These are phyloP conservation scores for Tethya wilhelma DNA, from an alignment of 37 sponge, comb jelly and placozoan genomes.

Conservation along the genomic window DNA sequence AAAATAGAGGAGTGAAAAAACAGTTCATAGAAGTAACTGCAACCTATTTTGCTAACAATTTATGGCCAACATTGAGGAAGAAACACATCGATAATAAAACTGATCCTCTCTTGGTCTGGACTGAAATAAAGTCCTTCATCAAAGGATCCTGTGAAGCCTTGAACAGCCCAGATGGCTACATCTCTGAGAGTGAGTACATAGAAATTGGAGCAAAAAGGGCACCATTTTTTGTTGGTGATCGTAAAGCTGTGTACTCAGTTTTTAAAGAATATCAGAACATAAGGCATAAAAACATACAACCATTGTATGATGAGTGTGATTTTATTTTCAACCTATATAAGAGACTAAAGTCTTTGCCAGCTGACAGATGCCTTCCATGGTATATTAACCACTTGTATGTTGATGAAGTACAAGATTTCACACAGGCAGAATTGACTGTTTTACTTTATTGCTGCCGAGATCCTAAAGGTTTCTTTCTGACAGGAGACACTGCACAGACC, in stretches of 20 bases:
- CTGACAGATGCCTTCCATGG: conserved; percentile 46
- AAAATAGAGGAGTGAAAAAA: not conserved
- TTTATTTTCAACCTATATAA: conserved; percentile 52
- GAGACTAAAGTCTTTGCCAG: conserved; percentile 12
- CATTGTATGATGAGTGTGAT: conserved; percentile 69
- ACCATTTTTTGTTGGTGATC: conserved; percentile 47
- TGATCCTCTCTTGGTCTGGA: conserved; percentile 70
- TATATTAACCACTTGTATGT: conserved; percentile 59
- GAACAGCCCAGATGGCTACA: conserved; percentile 27
- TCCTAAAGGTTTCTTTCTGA: conserved; percentile 58
- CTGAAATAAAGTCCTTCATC: conserved; percentile 82
- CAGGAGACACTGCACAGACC: conserved; percentile 81
- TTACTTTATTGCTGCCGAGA: conserved; percentile 56
- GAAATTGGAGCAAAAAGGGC: conserved; percentile 62
- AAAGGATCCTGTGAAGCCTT: conserved; percentile 77
- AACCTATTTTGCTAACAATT: not conserved
- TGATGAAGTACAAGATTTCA: conserved; percentile 87
- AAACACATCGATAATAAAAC: not conserved
- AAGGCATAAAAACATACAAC: conserved; percentile 17
- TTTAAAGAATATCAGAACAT: conserved; percentile 44
- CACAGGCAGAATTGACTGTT: conserved; percentile 72
- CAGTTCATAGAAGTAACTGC: conserved; percentile 22
- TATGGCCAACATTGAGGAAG: conserved; percentile 14
- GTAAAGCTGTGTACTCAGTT: conserved; percentile 48
- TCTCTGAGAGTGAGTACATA: conserved; percentile 54